Base-by-base conservation (phyloP, 2,888 invertebrate genomes). In the Chaetoderma sp. region DNA sequence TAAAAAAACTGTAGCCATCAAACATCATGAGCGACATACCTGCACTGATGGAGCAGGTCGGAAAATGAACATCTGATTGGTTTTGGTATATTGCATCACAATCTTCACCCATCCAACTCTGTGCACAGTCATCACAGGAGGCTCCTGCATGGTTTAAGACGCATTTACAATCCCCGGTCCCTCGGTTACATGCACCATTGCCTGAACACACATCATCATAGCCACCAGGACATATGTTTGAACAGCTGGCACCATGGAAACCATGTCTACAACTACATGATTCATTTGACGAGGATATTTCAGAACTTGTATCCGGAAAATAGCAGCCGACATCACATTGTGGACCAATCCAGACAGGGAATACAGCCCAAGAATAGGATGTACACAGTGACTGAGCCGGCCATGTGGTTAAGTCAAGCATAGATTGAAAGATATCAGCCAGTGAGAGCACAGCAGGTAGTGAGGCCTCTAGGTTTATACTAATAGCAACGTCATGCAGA, bases 191-290 rank as follows among this genome's bases (percentile, higher is more conserved):
- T 6, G 28, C 13, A 1, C 79, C 79, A 55, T 72, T 67, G 13
- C 63, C 59, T 42, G 58, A 65, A 56, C 79, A 79, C 2, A 72
- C 54, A 30, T 66, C 74, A n/a, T 39, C 23, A 8, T 60, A 45
- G 21, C 78, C 79, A 23, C 77, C 76, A 25, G 72, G 75, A 49
- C 79, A 79, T 3, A 47, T 56, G n/a, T 56, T 23, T 4, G 64
- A 57, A 61, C 79, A 79, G 1, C 32, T 25, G 10, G 56, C 5
- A 21, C 78, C 78, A 64, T 68, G 77, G 65, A 72, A 78, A 4
- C 78, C 79, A 23, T 45, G 13, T 18, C 64, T 57, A 67, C 78
- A 78, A 4, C 30, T 56, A 63, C 75, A 76, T 21, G 50, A 4
- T 5, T 33, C 50, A n/a, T n/a, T n/a, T 21, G 33, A 47, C 18